Percentiles rank a stretch among this genome's conserved stretches.
These are phyloP conservation scores for Heliocidaris tuberculata DNA, from an alignment of 35 echinoderm and acorn worm genomes.

Conservation along the genomic window DNA sequence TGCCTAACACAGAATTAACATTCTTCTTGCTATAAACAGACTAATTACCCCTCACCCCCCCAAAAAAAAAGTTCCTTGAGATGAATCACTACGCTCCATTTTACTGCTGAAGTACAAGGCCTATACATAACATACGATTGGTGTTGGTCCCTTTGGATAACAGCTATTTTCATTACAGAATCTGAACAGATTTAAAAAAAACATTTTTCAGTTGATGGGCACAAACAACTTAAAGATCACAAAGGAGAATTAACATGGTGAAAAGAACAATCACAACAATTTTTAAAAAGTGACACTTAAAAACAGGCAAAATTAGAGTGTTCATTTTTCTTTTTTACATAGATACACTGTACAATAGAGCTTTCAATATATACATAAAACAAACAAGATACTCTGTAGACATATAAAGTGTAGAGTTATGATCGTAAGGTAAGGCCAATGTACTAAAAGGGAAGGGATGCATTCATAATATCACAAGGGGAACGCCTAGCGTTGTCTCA, in stretches of 20 bases:
- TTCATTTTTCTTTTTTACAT: neutral
- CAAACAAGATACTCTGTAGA: neutral
- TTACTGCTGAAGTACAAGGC: too few relatives aligned
- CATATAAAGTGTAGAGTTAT: neutral
- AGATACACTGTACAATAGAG: neutral
- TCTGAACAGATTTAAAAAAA: too few relatives aligned
- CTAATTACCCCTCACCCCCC: too few relatives aligned
- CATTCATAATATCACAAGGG: too few relatives aligned
- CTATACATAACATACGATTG: too few relatives aligned
- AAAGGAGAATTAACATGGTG: neutral
- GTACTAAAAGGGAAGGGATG: neutral
- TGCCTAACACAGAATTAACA: too few relatives aligned
- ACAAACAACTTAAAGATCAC: neutral
- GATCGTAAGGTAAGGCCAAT: neutral
- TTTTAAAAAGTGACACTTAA: neutral
- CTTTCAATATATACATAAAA: neutral
- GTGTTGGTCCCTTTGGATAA: too few relatives aligned
- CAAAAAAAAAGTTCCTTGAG: too few relatives aligned
- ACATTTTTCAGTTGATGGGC: neutral
- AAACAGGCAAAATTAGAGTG: neutral
- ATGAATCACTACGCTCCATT: too few relatives aligned
- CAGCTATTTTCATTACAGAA: too few relatives aligned
- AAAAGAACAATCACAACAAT: neutral
- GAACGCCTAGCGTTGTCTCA: too few relatives aligned
- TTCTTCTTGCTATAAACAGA: too few relatives aligned